Evolutionary conservation across 1,140 invertebrate species (phyloP), one percentile per base, ranked within the genome.

Genomic region (Drosophila orena): DNA sequence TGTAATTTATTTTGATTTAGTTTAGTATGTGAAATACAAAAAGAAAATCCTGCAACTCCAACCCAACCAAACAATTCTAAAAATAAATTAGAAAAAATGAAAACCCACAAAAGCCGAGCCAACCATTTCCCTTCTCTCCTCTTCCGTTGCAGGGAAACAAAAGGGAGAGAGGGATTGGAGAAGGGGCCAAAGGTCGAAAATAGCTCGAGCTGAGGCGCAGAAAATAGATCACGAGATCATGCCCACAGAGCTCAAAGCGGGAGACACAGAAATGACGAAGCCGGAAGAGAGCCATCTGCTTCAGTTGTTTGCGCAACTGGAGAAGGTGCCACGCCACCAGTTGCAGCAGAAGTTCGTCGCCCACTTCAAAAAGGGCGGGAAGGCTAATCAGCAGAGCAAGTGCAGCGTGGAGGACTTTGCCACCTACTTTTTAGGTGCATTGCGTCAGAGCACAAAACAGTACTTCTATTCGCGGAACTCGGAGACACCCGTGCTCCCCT

Each of bases 391-490:
- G 12, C 58, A 49, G 12, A 59, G 24, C 8, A 24, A 15, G 3
- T 86, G 90, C 54, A 81, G 52, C 12, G 35, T 91, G 24, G 91
- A 92, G 43, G 84, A 91, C 24, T 92, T 92, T 66, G 86, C 91
- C 5, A 60, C 81, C 3, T 92, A 84, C 49, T 92, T 71, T 55
- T 40, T 92, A 52, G 88, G 81, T 71, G 69, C 88, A 40, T 15
- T 92, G 35, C 80, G 90, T 5, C 74, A 81, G 43, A 74, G 78
- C 34, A 92, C 91, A 8, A 84, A 90, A 6, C 10, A 11, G 4
- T 78, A 91, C 72, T 90, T 84, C 6, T 76, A 73, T 30, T 6
- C 46, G 0, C 66, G 65, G 8, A 77, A 62, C 27, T 38, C 74
- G 24, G 76, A 85, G 0, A 80, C 84, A 0, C 70, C 86, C 11